Percentiles rank a stretch among this genome's conserved stretches.
These are phyloP conservation scores for Cephalopholis sonnerati DNA, from an alignment of 2,113 vertebrate species.

Conservation along the genomic window DNA sequence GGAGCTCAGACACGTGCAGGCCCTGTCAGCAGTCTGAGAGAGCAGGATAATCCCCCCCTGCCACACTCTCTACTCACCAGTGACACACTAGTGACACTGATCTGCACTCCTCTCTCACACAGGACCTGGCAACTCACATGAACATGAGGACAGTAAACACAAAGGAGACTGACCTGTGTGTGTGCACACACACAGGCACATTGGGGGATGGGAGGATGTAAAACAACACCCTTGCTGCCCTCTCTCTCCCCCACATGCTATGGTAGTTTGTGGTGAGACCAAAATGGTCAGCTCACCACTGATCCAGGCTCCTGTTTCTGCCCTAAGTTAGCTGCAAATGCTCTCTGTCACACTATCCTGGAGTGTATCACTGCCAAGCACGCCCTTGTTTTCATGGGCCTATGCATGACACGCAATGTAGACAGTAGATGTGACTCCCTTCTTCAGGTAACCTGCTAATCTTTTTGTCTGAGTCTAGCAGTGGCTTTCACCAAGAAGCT, in stretches of 20 bases:
- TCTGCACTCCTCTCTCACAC: slow-evolving; percentile 56
- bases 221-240: slow-evolving; percentile 61
- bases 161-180: slow-evolving; percentile 54
- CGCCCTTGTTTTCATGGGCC: slow-evolving; percentile 24
- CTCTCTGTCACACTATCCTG: slow-evolving; percentile 57
- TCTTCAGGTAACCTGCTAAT: slow-evolving; percentile 32
- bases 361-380: background rate
- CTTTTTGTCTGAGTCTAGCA: background rate
- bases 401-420: slow-evolving; percentile 26
- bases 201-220: slow-evolving; percentile 56
- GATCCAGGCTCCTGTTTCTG: slow-evolving; percentile 62
- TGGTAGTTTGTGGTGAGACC: slow-evolving; percentile 49
- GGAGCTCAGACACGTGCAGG: slow-evolving; percentile 65
- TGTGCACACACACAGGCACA: background rate
- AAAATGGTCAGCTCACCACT: slow-evolving; percentile 57
- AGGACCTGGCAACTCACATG: slow-evolving; percentile 28
- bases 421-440: background rate
- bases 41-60: slow-evolving; percentile 70
- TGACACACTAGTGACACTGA: slow-evolving; percentile 58
- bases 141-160: slow-evolving; percentile 46
- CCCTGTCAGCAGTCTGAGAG: slow-evolving; percentile 75
- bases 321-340: slow-evolving; percentile 66
- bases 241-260: slow-evolving; percentile 19
- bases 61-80: slow-evolving; percentile 44
- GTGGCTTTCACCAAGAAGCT: background rate